A percentile compares a stretch with the other conserved stretches of the same genome.
Evolutionary conservation across 2,888 invertebrate species (phyloP).

Genomic region (Leucophora obtusa): DNA sequence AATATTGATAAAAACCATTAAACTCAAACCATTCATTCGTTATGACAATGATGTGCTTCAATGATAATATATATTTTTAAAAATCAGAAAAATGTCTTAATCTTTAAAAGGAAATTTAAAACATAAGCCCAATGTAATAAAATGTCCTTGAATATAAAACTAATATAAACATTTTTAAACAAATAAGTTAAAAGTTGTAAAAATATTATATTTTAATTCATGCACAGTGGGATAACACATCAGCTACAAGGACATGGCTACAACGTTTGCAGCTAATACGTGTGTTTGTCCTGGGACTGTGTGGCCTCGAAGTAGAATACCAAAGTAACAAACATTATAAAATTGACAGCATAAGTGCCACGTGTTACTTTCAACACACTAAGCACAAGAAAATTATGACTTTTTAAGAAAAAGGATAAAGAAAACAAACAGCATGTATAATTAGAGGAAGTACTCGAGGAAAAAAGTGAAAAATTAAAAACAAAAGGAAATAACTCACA

Average conservation of each 20-base stretch:
- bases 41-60: slow-evolving; percentile 31
- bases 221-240: slow-evolving; percentile 52
- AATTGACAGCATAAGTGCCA: slow-evolving; percentile 52
- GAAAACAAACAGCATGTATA: slow-evolving; percentile 23
- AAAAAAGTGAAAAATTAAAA: neutral
- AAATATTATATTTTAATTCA: slow-evolving; percentile 28
- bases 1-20: neutral
- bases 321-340: slow-evolving; percentile 34
- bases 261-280: neutral
- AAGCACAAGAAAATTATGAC: slow-evolving; percentile 29
- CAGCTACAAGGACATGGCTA: slow-evolving; percentile 33
- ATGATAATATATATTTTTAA: slow-evolving; percentile 28
- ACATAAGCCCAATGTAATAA: slow-evolving; percentile 9
- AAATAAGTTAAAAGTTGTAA: slow-evolving; percentile 17
- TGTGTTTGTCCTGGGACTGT: slow-evolving; percentile 19
- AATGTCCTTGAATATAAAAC: slow-evolving; percentile 44
- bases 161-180: slow-evolving; percentile 4
- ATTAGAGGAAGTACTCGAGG: slow-evolving; percentile 56
- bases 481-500: slow-evolving; percentile 18
- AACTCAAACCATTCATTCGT: neutral
- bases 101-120: slow-evolving; percentile 22
- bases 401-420: slow-evolving; percentile 1
- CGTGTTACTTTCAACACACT: slow-evolving; percentile 51
- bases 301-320: slow-evolving; percentile 31
- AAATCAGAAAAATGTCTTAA: slow-evolving; percentile 22